Base-by-base conservation (phyloP, 2,888 invertebrate genomes). In the Aporophyla lueneburgensis region DNA sequence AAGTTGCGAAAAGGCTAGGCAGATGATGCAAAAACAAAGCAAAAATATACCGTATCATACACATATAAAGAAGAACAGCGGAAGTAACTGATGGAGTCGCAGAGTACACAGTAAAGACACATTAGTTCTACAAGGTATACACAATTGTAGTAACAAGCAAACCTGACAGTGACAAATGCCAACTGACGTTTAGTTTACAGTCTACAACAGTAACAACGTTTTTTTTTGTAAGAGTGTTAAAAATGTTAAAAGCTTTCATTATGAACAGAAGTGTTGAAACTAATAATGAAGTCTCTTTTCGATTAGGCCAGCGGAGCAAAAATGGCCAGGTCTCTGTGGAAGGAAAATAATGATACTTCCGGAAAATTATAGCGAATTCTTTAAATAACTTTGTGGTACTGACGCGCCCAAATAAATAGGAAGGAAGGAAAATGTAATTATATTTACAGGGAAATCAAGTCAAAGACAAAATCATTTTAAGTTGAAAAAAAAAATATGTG, bases 331-430 rank as follows among this genome's bases (percentile, higher is more conserved):
- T 16, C 58, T 63, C 49, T n/a, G 58, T 19, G 6, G 24, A 40
- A 65, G 10, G 21, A 14, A 81, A 79, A 59, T 68, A 63, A 76
- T 27, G 40, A 51, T 6, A 21, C 53, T 49, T 59, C 51, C 21
- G 51, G 49, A 27, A 69, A 59, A 46, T 54, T 68, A 62, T 65
- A 66, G 43, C 4, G 58, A 59, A 76, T 65, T 76, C 54, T 65
- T 74, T 53, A 78, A 74, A 59, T 58, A 56, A 79, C n/a, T 53
- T 75, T 59, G n/a, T 80, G 61, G 14, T 56, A 43, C 40, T 56
- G 14, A n/a, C 19, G 19, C 43, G 27, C 40, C 9, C n/a, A 10
- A 62, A 80, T 81, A 0, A 81, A 46, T 40, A 56, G 5, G 56
- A 27, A 53, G 24, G 12, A 53, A 59, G 16, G 0, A 33, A 51